Evolutionary conservation across 30 jellyfish, hydroid and myxozoan genomes (phyloP).

Genomic region (Rhopilema esculentum): DNA sequence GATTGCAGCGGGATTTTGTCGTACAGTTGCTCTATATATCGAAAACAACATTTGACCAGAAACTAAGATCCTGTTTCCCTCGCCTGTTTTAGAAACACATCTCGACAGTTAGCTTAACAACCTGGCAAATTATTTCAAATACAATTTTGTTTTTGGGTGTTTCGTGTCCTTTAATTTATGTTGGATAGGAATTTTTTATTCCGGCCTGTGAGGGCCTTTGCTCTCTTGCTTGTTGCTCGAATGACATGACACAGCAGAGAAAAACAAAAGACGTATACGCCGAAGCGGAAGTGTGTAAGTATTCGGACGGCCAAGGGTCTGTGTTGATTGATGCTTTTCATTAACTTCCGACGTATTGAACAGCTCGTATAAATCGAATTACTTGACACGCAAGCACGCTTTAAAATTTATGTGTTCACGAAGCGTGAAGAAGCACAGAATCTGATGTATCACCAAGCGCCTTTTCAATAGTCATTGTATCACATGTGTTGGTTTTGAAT

Average conservation of each 20-base stretch:
- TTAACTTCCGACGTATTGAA: conserved; percentile 70
- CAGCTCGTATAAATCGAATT: conserved; percentile 57
- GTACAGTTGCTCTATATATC: no score
- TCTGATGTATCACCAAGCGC: neutral
- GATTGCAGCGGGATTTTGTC: no score
- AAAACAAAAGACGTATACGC: conserved; percentile 24
- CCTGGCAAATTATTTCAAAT: neutral
- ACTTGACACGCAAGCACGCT: conserved; percentile 73
- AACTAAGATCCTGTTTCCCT: neutral
- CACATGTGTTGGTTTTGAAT: conserved; percentile 63
- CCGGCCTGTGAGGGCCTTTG: neutral
- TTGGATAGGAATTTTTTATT: neutral
- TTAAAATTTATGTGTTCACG: conserved; percentile 33
- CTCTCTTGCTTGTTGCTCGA: conserved; percentile 9
- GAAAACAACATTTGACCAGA: neutral
- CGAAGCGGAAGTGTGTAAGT: conserved; percentile 57
- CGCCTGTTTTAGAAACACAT: neutral
- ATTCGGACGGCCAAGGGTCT: conserved; percentile 13
- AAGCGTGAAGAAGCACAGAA: conserved; percentile 38
- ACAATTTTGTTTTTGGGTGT: neutral
- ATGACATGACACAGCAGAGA: conserved; percentile 25
- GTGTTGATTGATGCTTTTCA: conserved; percentile 70
- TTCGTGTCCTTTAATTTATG: neutral
- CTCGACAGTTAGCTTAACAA: no score
- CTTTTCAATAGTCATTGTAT: conserved; percentile 30